Evolutionary conservation across 2,113 vertebrate species (phyloP).

Genomic region (Podarcis muralis): DNA sequence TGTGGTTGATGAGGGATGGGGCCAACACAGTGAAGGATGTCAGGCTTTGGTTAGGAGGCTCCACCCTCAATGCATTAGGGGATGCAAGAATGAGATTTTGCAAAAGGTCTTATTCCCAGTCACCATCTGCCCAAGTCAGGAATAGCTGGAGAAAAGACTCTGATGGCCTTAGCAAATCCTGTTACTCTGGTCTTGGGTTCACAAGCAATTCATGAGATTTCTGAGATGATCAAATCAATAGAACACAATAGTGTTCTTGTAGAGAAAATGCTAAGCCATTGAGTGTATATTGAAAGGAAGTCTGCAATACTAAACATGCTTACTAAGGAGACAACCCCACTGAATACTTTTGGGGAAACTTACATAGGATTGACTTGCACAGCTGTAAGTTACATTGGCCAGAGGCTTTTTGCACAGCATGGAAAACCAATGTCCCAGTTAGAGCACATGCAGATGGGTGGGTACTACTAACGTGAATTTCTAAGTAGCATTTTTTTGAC

Average conservation of each 20-base stretch:
- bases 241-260: no score
- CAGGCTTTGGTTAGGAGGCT: background rate
- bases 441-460: constrained; percentile 19
- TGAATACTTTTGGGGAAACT: no score
- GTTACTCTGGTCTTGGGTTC: background rate
- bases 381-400: no score
- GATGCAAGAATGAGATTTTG: background rate
- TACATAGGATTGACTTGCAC: no score
- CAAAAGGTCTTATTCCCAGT: no score
- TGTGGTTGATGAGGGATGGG: background rate
- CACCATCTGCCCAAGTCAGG: no score
- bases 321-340: no score
- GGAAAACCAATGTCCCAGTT: constrained; percentile 67
- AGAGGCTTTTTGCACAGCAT: constrained; percentile 17
- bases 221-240: background rate
- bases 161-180: background rate
- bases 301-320: no score
- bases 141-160: no score
- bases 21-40: background rate
- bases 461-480: constrained; percentile 46
- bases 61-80: background rate
- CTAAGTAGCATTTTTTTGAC: constrained; percentile 55
- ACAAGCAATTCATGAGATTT: background rate
- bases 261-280: background rate
- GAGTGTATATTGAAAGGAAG: background rate